Evolutionary conservation across 2,113 vertebrate genomes (phyloP), one percentile per base, ranked within the genome.

Genomic region (Ciconia stormi): DNA sequence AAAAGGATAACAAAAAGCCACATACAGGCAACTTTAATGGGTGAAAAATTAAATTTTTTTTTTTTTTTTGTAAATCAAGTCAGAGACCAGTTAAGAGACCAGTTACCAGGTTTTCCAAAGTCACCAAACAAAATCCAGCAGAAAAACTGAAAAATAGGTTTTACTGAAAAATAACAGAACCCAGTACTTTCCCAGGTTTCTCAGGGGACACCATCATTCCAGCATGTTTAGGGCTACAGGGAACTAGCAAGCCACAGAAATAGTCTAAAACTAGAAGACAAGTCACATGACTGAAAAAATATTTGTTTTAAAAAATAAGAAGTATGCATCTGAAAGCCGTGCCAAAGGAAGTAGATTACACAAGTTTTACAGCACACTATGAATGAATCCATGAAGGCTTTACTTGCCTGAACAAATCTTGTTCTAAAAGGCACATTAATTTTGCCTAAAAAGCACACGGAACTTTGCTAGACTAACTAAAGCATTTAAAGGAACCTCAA

Each of bases 311-410:
- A 86, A 91, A 93, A 92, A 25, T 16, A 86, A 49, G 15, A 76
- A 89, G 40, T 4, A 63, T 12, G 23, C 25, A 59, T 58, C 55
- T 47, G 59, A 84, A 93, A 87, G 19, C 10, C 1, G 1, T 44
- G 70, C 78, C 89, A 91, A 94, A 89, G 69, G 42, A 96, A 84
- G 42, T 7, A 81, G 40, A 89, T 95, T 69, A 79, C 78, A 72
- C 42, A 84, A 95, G 69, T 52, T 72, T 47, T 77, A 65, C 46
- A 83, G 80, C 34, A 93, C 72, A 81, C 29, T n/a, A 81, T 66
- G 58, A 95, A 92, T 87, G 79, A 90, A 90, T 80, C 70, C 46
- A 29, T 3, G 29, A 36, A 94, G 52, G 47, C 44, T 87, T 50
- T 63, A 79, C 70, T 84, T 80, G 70, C 34, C 70, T 56, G 66